phyloP scores from a whole-genome alignment of 2,888 invertebrate species.

The Tetramorium bicarinatum region DNA sequence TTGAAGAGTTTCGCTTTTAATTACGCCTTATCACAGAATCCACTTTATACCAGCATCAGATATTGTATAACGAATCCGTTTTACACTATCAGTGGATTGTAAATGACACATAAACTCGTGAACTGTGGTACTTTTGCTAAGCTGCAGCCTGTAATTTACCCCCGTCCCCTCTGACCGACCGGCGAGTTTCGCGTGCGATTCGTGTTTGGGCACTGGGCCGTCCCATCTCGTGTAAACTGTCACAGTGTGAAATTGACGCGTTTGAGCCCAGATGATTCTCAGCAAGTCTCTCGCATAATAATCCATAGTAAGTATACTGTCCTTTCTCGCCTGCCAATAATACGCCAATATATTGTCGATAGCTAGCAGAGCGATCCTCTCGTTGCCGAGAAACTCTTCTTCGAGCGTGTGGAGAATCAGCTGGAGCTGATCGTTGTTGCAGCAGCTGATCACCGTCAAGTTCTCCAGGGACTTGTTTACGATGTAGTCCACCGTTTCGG shows the following conservation, averaged over 20 bases:
- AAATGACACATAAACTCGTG: conserved; percentile 56
- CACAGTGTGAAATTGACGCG: conserved; percentile 87
- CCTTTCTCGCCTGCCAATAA: conserved; percentile 87
- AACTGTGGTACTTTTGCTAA: conserved; percentile 60
- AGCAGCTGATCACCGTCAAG: conserved; percentile 85
- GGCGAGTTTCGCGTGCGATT: background rate
- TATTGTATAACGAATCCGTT: conserved; percentile 65
- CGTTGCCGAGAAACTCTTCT: conserved; percentile 84
- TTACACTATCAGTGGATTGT: conserved; percentile 49
- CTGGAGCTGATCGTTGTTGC: conserved; percentile 83
- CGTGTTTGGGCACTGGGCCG: conserved; percentile 79
- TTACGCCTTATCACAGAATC: conserved; percentile 29
- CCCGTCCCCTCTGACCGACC: conserved; percentile 40
- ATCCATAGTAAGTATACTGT: conserved; percentile 84
- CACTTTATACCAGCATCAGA: conserved; percentile 66
- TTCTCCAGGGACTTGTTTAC: conserved; percentile 82
- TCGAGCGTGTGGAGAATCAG: conserved; percentile 84
- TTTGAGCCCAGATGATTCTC: conserved; percentile 86
- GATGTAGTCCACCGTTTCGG: conserved; percentile 73
- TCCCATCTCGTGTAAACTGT: conserved; percentile 88
- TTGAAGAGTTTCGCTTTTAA: conserved; percentile 2
- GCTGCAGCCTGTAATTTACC: conserved; percentile 85
- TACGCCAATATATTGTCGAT: conserved; percentile 87
- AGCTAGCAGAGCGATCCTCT: conserved; percentile 86
- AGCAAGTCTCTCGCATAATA: conserved; percentile 86